phyloP scores from a whole-genome alignment of 2,113 vertebrate genomes.

The Miniopterus natalensis region DNA sequence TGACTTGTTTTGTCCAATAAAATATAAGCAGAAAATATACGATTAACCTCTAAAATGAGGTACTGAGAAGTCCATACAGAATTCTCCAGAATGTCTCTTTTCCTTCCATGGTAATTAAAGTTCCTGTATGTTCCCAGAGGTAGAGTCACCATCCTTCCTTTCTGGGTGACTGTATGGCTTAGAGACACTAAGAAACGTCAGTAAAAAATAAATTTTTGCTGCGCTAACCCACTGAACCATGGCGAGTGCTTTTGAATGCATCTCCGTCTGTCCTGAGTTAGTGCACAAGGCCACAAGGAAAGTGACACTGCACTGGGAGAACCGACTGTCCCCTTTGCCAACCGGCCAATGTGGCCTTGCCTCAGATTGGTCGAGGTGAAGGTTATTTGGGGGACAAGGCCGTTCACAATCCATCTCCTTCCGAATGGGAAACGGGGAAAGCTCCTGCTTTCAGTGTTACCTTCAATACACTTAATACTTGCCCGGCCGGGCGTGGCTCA shows the following conservation, averaged over 20 bases:
- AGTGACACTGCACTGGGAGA: background rate
- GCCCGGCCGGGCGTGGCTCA: no score
- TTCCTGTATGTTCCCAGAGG: background rate
- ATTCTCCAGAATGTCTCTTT: background rate
- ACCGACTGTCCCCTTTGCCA: background rate
- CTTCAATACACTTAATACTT: background rate
- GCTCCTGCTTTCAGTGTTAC: background rate
- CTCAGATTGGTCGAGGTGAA: background rate
- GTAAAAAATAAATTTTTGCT: background rate
- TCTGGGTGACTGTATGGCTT: background rate
- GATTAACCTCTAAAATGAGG: background rate
- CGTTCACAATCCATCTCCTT: background rate
- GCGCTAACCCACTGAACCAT: background rate
- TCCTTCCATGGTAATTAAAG: background rate
- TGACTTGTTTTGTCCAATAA: background rate
- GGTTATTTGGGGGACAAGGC: background rate
- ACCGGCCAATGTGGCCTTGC: background rate
- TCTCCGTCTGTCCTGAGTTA: background rate
- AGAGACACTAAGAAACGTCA: background rate
- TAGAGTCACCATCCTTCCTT: background rate
- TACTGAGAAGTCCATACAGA: background rate
- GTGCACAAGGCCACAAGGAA: background rate
- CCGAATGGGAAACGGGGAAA: background rate
- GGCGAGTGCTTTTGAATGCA: background rate
- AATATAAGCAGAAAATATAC: background rate